Evolutionary conservation across 2,888 invertebrate genomes (phyloP), one percentile per base, ranked within the genome.

Genomic region (Dicranocentrus wangi): DNA sequence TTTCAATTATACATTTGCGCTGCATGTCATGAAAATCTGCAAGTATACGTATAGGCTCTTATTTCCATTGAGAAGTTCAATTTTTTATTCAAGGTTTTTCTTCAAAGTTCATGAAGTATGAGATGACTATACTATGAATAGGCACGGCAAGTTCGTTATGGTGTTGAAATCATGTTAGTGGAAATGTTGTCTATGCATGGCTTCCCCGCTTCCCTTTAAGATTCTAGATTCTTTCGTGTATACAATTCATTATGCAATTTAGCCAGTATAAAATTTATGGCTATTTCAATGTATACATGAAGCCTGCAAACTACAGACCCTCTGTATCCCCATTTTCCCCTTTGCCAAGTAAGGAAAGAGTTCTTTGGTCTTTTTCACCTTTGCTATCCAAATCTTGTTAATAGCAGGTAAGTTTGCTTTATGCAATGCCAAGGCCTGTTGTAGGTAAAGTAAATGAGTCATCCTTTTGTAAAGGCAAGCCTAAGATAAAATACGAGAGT

Each of bases 1-100:
- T 68, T 55, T 25, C 51, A 17, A 42, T 17, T 42, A 60, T 28
- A 27, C 39, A 65, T 15, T 27, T 10, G n/a, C 2, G n/a, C 2
- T 7, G 13, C 47, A n/a, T 5, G 15, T 15, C n/a, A n/a, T 39
- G n/a, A n/a, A 47, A n/a, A 10, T 47, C 10, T 47, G 15, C 47
- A 47, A 13, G 13, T 5, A 13, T 39, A 58, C 15, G 58, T 58
- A 10, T 1, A 17, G 17, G 7, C 53, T 17, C 17, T 17, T 53
- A 53, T 2, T 25, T 53, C 19, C 28, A 69, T 28, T 68, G 27
- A 63, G 23, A 13, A 39, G 25, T 17, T 21, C 28, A 25, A 23
- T 60, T 32, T 51, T 72, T 72, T 60, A 60, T 75, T 65, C 65
- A 75, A 65, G 73, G 63, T 75, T 75, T 39, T 13, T 75, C 73